These are phyloP conservation scores for Sinosuthora webbiana DNA, from an alignment of 2,113 vertebrate species.

Conservation along the genomic window DNA sequence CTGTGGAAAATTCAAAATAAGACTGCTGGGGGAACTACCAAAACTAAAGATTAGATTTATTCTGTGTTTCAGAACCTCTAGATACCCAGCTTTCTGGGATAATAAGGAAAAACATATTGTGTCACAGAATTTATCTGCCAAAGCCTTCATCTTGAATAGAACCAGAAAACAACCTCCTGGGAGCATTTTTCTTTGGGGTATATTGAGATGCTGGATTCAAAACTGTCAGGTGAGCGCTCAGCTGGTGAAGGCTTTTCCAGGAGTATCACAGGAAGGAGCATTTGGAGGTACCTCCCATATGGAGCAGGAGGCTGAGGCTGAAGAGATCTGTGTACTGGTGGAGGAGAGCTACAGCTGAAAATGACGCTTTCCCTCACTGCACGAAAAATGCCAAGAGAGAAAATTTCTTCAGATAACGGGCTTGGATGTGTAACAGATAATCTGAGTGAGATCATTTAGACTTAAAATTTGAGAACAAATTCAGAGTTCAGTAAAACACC, in stretches of 20 bases:
- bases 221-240: not conserved
- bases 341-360: not conserved
- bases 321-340: not conserved
- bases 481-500: not conserved
- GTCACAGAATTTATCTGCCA: not conserved
- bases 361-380: not conserved
- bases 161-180: not conserved
- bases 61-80: not conserved
- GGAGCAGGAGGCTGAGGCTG: not conserved
- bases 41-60: not conserved
- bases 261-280: not conserved
- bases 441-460: not conserved
- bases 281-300: not conserved
- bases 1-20: not conserved
- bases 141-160: not conserved
- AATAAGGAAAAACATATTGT: not conserved
- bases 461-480: not conserved
- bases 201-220: not conserved
- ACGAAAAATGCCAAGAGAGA: not conserved
- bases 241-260: not conserved
- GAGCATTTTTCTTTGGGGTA: not conserved
- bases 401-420: not conserved
- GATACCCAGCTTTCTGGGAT: not conserved
- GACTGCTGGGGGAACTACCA: not conserved
- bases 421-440: not conserved